phyloP scores from a whole-genome alignment of 2,113 vertebrate species.

The Thunnus thynnus region DNA sequence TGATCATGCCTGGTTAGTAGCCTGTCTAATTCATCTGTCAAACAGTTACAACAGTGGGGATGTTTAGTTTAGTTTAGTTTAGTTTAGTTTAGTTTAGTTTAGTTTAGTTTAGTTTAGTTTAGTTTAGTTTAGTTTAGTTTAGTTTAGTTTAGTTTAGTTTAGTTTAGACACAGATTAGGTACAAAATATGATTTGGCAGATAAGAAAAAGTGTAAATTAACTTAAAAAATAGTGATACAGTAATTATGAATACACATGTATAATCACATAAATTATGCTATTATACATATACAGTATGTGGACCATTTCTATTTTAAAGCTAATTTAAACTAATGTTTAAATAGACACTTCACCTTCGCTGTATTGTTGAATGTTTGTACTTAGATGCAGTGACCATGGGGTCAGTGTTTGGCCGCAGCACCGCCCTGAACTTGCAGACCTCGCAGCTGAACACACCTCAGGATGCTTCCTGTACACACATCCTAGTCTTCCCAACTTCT shows the following conservation, averaged over 20 bases:
- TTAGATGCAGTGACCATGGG: slow-evolving; percentile 98
- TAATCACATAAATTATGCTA: no score
- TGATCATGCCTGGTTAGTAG: slow-evolving; percentile 94
- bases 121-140: background rate
- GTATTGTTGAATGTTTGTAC: slow-evolving; percentile 23
- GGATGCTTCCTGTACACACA: slow-evolving; percentile 98
- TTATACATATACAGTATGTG: background rate
- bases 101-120: no score
- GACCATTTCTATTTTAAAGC: background rate
- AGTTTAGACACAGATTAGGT: background rate
- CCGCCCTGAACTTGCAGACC: slow-evolving; percentile 95
- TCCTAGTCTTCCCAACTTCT: slow-evolving; percentile 97
- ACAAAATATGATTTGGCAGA: no score
- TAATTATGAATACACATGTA: no score
- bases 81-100: no score
- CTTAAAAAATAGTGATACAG: background rate
- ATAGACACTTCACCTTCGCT: background rate
- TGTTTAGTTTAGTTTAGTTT: background rate
- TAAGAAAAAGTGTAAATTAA: no score
- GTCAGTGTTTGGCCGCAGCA: slow-evolving; percentile 97
- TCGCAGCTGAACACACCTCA: slow-evolving; percentile 98
- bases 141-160: background rate
- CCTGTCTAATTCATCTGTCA: background rate
- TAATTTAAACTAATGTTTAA: background rate
- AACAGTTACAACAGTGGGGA: background rate